Base-by-base conservation (phyloP, 2,797 vertebrate genomes). In the Chrysocyon brachyurus region DNA sequence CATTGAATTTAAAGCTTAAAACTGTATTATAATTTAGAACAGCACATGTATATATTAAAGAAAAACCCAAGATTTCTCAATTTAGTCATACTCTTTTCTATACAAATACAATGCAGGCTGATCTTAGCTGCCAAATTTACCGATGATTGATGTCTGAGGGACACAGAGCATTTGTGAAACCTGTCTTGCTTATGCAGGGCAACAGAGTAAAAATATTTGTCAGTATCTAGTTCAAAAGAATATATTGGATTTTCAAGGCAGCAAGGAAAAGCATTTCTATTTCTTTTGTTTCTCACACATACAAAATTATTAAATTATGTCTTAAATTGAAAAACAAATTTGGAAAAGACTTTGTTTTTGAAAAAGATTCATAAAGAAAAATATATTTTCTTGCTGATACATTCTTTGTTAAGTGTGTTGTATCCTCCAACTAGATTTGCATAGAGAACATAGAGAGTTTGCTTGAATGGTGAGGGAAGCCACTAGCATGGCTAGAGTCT, bases 401-500 rank as follows among this genome's bases (percentile, higher is more conserved):
- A 14, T 49, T n/a, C 78, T 52, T 91, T 31, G 9, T 54, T 31
- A 33, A 72, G 26, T 26, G 11, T 33, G 7, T 49, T 33, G 59
- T 24, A 26, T 17, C 11, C 9, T 28, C 33, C 31, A 6, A 17
- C 17, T 14, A 89, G 17, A 82, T 9, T 49, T 90, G n/a, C 31
- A 11, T 16, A 14, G 9, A 36, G 33, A 77, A 21, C 11, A 49
- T 0, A 22, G 16, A 17, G 12, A 52, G 3, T 24, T 75, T 5
- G 10, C 14, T 17, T 66, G 12, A 59, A 66, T 2, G 21, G 26
- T 15, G 21, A 75, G 46, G 40, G n/a, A 83, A 54, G 31, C n/a
- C 14, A 3, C n/a, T 19, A 5, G 3, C 40, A 1, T 2, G 21
- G 54, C 6, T 17, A 21, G 16, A 70, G 15, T 12, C 0, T 5